Evolutionary conservation across 2,113 vertebrate species (phyloP).

Genomic region (Dryoscopus gambensis): DNA sequence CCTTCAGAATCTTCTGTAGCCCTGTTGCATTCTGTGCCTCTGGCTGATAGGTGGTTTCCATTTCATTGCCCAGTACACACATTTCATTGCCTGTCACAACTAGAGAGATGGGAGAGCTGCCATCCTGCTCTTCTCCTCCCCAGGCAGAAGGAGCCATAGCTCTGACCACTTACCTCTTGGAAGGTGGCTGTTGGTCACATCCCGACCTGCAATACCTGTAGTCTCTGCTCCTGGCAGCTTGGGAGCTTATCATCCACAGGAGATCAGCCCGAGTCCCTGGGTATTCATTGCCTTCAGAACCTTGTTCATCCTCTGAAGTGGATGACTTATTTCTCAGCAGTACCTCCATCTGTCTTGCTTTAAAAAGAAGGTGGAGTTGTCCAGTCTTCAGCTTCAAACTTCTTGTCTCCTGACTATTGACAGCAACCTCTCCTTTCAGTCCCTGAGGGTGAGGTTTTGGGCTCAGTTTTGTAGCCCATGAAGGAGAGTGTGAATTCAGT

Average conservation of each 20-base stretch:
- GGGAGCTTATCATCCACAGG: background rate
- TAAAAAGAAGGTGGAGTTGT: background rate
- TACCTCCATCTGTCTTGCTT: background rate
- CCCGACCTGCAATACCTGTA: background rate
- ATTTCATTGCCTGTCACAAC: background rate
- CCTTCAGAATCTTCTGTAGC: background rate
- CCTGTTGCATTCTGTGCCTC: background rate
- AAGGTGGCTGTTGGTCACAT: background rate
- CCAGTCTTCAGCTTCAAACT: background rate
- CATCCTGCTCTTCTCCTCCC: background rate
- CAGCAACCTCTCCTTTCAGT: background rate
- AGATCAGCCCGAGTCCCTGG: background rate
- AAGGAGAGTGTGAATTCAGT: background rate
- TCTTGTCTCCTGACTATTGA: background rate
- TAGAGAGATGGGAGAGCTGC: background rate
- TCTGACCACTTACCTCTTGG: background rate
- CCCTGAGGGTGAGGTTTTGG: background rate
- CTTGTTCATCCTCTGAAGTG: background rate
- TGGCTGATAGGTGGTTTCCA: background rate
- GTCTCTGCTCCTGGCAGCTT: background rate
- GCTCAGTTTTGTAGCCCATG: background rate
- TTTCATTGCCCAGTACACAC: background rate
- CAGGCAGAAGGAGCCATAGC: background rate
- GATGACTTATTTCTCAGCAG: background rate
- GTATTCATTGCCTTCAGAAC: background rate